Base-by-base conservation (phyloP, 2,888 invertebrate genomes). In the Leptinotarsa tumamoca region DNA sequence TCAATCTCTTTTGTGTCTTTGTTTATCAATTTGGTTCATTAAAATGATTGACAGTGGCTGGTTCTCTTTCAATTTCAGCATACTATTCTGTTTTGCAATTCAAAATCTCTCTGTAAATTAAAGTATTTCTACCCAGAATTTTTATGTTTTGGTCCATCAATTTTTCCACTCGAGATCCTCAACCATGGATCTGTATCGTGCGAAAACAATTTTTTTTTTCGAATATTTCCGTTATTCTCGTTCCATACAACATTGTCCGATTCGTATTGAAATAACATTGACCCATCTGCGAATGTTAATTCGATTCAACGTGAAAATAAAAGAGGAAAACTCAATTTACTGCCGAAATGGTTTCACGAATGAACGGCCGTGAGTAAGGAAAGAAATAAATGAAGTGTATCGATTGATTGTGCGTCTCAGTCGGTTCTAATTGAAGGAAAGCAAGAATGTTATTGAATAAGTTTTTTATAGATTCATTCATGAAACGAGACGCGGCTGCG, bases 381-480 rank as follows among this genome's bases (percentile, higher is more conserved):
- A 67, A 74, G 73, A 73, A 77, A 70, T 68, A 68, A 75, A 77
- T 79, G 77, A 73, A 79, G 73, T 77, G 79, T 77, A 71, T 72
- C 79, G 68, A 75, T 76, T 67, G 49, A 73, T 67, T 71, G 58
- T 68, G 76, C 71, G 66, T 78, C 43, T 71, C 75, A 68, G 63
- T 69, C 51, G 51, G 54, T 72, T 72, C 68, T 71, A 63, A 63
- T 63, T 63, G 63, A 63, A 63, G 63, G 63, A 63, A 63, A 63
- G 63, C 63, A 63, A 63, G 63, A 63, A 63, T 63, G 63, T 63
- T 63, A 63, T 63, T 63, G 63, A 63, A 63, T 63, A 63, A 58
- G 63, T 63, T 73, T 73, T 68, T 73, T 68, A 61, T 73, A 68
- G 67, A 61, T 73, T 61, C 73, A 73, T 73, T 73, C 73, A 68